Evolutionary conservation across 2,797 vertebrate species (phyloP).

Genomic region (Clarias pachynema): DNA sequence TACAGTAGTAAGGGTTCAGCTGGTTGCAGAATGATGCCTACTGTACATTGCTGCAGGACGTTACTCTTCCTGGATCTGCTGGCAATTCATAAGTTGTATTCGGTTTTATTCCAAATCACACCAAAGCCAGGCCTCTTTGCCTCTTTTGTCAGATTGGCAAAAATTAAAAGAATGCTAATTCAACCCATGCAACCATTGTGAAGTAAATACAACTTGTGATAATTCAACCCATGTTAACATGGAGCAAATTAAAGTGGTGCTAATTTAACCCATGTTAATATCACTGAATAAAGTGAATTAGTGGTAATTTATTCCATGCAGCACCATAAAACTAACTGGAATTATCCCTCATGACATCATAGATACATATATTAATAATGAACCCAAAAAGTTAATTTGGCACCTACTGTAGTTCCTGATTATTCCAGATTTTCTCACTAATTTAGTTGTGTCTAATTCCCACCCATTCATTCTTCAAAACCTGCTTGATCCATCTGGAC

Average conservation of each 20-base stretch:
- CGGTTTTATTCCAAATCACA: neutral
- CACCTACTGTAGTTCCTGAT: neutral
- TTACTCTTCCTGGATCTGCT: conserved; percentile 1
- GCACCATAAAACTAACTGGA: neutral
- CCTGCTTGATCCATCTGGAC: no score
- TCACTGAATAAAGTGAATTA: neutral
- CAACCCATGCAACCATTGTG: neutral
- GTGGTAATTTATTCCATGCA: neutral
- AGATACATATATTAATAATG: neutral
- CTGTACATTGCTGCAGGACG: conserved; percentile 7
- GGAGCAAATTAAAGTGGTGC: neutral
- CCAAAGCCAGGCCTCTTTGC: neutral
- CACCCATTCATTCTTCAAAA: no score
- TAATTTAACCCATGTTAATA: neutral
- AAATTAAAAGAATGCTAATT: conserved; percentile 10
- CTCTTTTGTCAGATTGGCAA: neutral
- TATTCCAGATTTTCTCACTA: no score
- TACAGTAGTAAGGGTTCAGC: neutral
- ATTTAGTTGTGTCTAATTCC: no score
- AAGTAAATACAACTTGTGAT: neutral
- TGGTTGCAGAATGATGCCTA: neutral
- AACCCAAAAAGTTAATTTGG: neutral
- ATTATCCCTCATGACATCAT: neutral
- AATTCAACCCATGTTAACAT: neutral
- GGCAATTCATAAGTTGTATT: neutral